Percentiles rank a stretch among this genome's conserved stretches.
These are phyloP conservation scores for Thinocorus orbignyianus DNA, from an alignment of 2,113 vertebrate species.

Conservation along the genomic window DNA sequence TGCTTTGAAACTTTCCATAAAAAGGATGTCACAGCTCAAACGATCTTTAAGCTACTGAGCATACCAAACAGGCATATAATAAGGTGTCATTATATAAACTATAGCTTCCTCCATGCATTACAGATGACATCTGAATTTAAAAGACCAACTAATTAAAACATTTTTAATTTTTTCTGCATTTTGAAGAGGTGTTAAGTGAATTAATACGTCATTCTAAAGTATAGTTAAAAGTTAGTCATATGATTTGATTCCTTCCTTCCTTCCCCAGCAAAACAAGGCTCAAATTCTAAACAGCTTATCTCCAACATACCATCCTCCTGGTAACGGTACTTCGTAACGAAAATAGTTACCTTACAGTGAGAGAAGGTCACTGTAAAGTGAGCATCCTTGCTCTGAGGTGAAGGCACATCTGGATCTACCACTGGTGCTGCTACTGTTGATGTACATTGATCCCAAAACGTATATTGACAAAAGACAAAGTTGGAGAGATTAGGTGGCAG, in stretches of 20 bases:
- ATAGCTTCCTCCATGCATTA: neutral
- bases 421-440: constrained; percentile 92
- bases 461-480: constrained; percentile 98
- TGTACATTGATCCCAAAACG: constrained; percentile 91
- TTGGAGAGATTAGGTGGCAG: constrained; percentile 94
- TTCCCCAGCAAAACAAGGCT: neutral
- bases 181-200: neutral
- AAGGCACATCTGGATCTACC: constrained; percentile 91
- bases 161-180: neutral
- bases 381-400: constrained; percentile 81
- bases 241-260: neutral
- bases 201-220: neutral
- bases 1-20: neutral
- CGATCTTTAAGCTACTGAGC: neutral
- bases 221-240: neutral
- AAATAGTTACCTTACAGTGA: constrained; percentile 85
- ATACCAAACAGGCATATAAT: neutral
- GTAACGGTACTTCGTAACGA: neutral
- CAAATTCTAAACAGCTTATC: neutral
- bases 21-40: neutral
- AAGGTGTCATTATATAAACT: neutral
- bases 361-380: constrained; percentile 91
- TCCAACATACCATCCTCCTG: neutral
- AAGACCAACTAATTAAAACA: neutral
- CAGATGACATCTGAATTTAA: neutral